Evolutionary conservation across 2,888 invertebrate genomes (phyloP).

Genomic region (Kryphioiulus occultus): DNA sequence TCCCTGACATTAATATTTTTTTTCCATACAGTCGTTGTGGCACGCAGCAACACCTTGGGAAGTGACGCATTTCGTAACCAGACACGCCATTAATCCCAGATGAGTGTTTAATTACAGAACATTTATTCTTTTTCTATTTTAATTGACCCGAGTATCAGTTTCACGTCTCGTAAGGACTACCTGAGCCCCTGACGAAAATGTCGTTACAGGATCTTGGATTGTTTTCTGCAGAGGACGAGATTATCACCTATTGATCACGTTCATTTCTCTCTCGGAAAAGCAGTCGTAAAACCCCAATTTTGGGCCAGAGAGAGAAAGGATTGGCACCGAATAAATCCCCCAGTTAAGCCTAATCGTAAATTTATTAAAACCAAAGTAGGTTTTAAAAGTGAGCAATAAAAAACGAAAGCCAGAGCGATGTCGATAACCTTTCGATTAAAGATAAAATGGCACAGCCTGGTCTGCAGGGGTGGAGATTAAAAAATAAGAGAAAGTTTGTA

Average conservation of each 20-base stretch:
- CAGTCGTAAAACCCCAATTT: background rate
- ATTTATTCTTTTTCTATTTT: too few species aligned
- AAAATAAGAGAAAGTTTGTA: background rate
- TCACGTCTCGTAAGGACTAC: too few species aligned
- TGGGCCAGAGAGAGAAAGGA: background rate
- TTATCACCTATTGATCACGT: background rate
- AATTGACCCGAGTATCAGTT: too few species aligned
- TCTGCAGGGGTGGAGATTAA: background rate
- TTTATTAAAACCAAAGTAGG: background rate
- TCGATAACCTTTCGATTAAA: background rate
- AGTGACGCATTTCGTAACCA: too few species aligned
- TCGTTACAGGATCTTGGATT: background rate
- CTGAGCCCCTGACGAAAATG: background rate
- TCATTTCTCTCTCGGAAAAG: background rate
- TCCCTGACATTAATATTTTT: too few species aligned
- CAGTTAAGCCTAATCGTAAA: conserved; percentile 1
- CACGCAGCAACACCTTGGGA: too few species aligned
- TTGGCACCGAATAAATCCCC: conserved; percentile 1
- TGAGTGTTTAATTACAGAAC: too few species aligned
- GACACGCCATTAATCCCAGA: too few species aligned
- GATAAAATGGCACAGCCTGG: too few species aligned
- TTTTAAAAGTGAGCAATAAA: background rate
- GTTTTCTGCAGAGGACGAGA: background rate
- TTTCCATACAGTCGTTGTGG: too few species aligned
- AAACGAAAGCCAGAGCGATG: background rate